Evolutionary conservation across 2,888 invertebrate species (phyloP), one percentile per base, ranked within the genome.

Genomic region (Apoderus coryli): DNA sequence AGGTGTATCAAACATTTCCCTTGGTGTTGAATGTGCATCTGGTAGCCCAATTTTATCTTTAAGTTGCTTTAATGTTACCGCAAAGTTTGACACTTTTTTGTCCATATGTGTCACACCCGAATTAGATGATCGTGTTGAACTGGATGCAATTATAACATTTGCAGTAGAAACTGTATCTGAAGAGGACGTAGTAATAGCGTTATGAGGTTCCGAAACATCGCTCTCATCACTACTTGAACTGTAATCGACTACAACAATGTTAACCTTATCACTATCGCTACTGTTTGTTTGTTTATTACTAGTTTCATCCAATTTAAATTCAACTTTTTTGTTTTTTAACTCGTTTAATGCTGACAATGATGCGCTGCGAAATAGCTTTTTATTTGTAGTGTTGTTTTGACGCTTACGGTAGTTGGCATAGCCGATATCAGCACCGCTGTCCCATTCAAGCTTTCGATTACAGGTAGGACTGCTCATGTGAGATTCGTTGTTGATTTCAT

Each of bases 401-500:
- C 40, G 46, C 32, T 54, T 19, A 19, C n/a, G n/a, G 3, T 27
- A n/a, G 22, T 22, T 54, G 29, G 43, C 44, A 54, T 85, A 86
- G 1, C 86, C 86, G 25, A 86, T 80, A 59, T 86, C 86, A 1
- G 80, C 86, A 13, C 84, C 71, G 19, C 80, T 84, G 52, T 86
- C 86, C 86, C 86, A 86, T 60, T 86, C 86, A 2, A 86, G 58
- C 38, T 76, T 77, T 29, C 75, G 69, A 46, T 72, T 74, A 1
- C 79, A 77, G 29, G 77, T 71, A 1, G 76, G 57, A 48, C 78
- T 77, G 38, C 81, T 82, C 10, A 79, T 72, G 2, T 84, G 81
- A 4, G 81, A 78, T 13, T 65, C 31, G 22, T 36, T 36, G 27
- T 34, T 35, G 7, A 35, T 28, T 33, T 40, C 37, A 14, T 37